phyloP scores from a whole-genome alignment of 2,797 vertebrate genomes.

The Urophycis tenuis region DNA sequence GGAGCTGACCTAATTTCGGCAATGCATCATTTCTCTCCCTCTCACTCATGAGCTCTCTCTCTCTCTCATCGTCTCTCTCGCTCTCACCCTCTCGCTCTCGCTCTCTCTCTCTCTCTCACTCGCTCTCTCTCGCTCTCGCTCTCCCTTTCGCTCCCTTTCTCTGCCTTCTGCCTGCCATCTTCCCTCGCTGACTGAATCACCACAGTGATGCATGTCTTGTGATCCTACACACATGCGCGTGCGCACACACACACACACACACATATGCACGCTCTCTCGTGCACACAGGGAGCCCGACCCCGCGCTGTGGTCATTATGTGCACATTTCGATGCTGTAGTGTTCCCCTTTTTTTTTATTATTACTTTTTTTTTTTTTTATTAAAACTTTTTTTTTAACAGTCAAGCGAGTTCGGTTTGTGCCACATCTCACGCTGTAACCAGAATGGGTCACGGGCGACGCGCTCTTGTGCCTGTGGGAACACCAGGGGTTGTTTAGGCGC shows the following conservation, averaged over 20 bases:
- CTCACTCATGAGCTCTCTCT: constrained; percentile 33
- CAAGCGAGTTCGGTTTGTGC: not conserved
- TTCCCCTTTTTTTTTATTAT: not conserved
- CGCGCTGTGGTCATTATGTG: not conserved
- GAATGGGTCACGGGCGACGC: not conserved
- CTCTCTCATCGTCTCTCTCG: constrained; percentile 28
- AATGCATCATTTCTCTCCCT: constrained; percentile 34
- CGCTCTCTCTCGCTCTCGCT: constrained; percentile 39
- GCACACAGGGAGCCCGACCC: not conserved
- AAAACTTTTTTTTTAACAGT: no score
- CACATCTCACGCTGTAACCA: not conserved
- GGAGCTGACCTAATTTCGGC: constrained; percentile 70
- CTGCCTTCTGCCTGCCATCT: constrained; percentile 54
- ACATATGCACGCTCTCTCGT: not conserved
- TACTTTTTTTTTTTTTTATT: not conserved
- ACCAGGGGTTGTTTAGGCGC: not conserved
- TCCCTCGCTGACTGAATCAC: constrained; percentile 70
- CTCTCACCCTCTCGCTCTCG: constrained; percentile 39
- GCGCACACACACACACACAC: not conserved
- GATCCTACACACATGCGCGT: not conserved
- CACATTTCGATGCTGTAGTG: not conserved
- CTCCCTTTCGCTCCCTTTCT: constrained; percentile 31
- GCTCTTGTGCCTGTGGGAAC: not conserved
- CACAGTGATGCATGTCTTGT: constrained; percentile 57
- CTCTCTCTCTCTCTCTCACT: constrained; percentile 17